Evolutionary conservation across 2,888 invertebrate genomes (phyloP), one percentile per base, ranked within the genome.

Genomic region (Napeogenes inachia): DNA sequence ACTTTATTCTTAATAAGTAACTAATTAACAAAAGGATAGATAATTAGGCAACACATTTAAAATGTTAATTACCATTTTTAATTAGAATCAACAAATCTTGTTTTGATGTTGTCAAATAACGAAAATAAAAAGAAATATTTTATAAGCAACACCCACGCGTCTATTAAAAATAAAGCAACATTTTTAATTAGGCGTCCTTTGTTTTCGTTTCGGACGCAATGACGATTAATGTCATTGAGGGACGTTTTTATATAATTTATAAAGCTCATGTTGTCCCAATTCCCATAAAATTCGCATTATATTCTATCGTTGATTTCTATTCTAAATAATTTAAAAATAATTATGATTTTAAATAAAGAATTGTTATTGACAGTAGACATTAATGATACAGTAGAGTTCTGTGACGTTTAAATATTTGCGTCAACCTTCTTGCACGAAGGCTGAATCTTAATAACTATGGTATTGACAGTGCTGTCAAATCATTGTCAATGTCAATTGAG

Each of bases 191-290:
- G 68, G 60, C 59, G 54, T 64, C 60, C 65, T 68, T 71, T 71
- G 68, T 70, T 72, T 69, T 68, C 67, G 64, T 70, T 73, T 74
- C 73, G 73, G 72, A 72, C 71, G 72, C 70, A 69, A 68, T 68
- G 72, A 71, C 73, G 72, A 73, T 77, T 73, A 75, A 74, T 70
- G 74, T 75, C 75, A 71, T 67, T 75, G 71, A 71, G 65, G 67
- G 50, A 54, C 59, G 59, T 50, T 50, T 8, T 50, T 30, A 12
- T 50, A 50, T 50, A 50, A 50, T 30, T 50, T 50, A 30, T 4
- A 50, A 47, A 47, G n/a, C 47, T 47, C 47, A n/a, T 47, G 47
- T 50, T 50, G 42, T 42, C 10, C 50, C 21, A 6, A 30, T 30
- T 47, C n/a, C 47, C 13, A 21, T 6, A n/a, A 47, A 47, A 47